These are phyloP conservation scores for Drosophila lacertosa DNA, from an alignment of 1,140 invertebrate genomes.

Conservation along the genomic window DNA sequence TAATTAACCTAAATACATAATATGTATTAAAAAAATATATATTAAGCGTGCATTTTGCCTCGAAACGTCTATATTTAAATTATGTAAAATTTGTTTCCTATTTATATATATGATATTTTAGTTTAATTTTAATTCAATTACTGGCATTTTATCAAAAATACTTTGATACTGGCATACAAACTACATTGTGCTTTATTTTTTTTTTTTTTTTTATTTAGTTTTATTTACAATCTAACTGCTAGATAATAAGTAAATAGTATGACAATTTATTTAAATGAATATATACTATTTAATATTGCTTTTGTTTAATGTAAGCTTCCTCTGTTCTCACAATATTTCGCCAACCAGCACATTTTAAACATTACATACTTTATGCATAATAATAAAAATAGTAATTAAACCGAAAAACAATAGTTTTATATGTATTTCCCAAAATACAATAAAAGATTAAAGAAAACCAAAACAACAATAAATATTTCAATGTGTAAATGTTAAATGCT, in stretches of 20 bases:
- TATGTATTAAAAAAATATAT: slow-evolving; percentile 64
- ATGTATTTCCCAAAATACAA: slow-evolving; percentile 53
- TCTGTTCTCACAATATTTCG: slow-evolving; percentile 46
- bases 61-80: slow-evolving; percentile 50
- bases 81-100: slow-evolving; percentile 45
- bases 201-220: no score
- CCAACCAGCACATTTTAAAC: slow-evolving; percentile 52
- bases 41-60: slow-evolving; percentile 52
- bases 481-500: not conserved
- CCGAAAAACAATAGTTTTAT: slow-evolving; percentile 61
- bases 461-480: no score
- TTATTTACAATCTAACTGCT: no score
- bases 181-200: no score
- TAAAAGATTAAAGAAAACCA: slow-evolving; percentile 36
- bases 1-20: slow-evolving; percentile 60
- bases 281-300: slow-evolving; percentile 53
- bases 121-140: slow-evolving; percentile 11
- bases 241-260: no score
- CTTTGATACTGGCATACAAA: slow-evolving; percentile 51
- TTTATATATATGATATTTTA: slow-evolving; percentile 33
- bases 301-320: slow-evolving; percentile 45
- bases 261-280: no score
- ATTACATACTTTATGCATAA: slow-evolving; percentile 68
- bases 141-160: slow-evolving; percentile 29
- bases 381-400: slow-evolving; percentile 73